Base-by-base conservation (phyloP, 1,140 invertebrate genomes). In the Musca vetustissima region DNA sequence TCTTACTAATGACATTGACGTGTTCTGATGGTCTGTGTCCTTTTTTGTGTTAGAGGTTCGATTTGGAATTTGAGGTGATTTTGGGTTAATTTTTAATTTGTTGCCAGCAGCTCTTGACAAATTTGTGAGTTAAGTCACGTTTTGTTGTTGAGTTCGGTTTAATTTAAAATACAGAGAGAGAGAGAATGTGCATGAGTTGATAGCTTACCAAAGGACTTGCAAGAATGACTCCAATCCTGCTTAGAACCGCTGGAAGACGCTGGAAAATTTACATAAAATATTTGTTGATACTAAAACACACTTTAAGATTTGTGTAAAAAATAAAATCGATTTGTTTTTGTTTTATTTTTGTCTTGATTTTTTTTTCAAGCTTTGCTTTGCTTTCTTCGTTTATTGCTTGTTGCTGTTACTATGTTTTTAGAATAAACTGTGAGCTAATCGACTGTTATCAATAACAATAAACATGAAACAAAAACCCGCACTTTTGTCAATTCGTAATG, bases 191-290 rank as follows among this genome's bases (percentile, higher is more conserved):
- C 73, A 76, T 75, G 75, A 75, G 74, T 79, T 83, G 84, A 86
- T 85, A 87, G 91, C 92, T 93, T 93, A 93, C 92, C 92, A 93
- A 89, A 86, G 92, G 92, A 89, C 91, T 93, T 88, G 92, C 91
- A 90, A 93, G 91, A 88, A 93, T 92, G 87, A 93, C 91, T 89
- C 92, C 92, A 90, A 93, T 93, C 89, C 92, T 91, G 90, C 90
- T 93, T 87, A 93, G 90, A 85, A 93, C 92, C 87, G 91, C 92
- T 87, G 92, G 92, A 86, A 93, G 90, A 86, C 92, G 91, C 92
- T 93, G 91, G 84, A 92, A 93, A 83, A 82, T 82, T 73, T 82
- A 80, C 75, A 81, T 76, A 81, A 79, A 80, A 82, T 75, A 80
- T 81, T 43, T 81, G 73, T 82, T 82, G 78, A 82, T 81, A 81